These are phyloP conservation scores for Drosophila anomalata DNA, from an alignment of 2,888 invertebrate species.

Conservation along the genomic window DNA sequence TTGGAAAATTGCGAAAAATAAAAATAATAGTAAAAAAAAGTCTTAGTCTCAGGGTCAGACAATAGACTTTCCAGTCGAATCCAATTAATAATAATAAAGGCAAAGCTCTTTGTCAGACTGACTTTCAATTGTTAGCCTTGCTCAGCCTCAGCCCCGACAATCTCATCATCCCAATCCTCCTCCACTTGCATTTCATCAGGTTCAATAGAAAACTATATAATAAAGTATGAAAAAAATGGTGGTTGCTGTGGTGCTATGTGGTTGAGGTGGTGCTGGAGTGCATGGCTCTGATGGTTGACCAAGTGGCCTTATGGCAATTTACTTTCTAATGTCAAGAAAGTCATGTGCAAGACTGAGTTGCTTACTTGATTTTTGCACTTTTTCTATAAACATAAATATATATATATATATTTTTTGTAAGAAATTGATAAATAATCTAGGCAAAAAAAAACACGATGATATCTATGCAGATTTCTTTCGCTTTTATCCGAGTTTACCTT, in stretches of 20 bases:
- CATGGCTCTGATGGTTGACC: conserved; percentile 62
- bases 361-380: conserved; percentile 36
- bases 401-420: conserved; percentile 18
- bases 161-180: conserved; percentile 32
- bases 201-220: conserved; percentile 64
- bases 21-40: conserved; percentile 12
- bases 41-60: conserved; percentile 36
- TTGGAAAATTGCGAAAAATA: conserved; percentile 34
- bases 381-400: conserved; percentile 16
- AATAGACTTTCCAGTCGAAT: conserved; percentile 55
- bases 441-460: conserved; percentile 28
- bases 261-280: conserved; percentile 49
- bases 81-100: conserved; percentile 73
- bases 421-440: conserved; percentile 61
- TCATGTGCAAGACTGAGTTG: conserved; percentile 61
- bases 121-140: conserved; percentile 54
- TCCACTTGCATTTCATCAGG: conserved; percentile 38
- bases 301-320: conserved; percentile 78
- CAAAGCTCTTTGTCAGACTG: conserved; percentile 41
- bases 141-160: conserved; percentile 12
- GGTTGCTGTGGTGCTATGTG: conserved; percentile 34
- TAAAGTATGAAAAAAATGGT: conserved; percentile 57
- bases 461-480: conserved; percentile 56
- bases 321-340: conserved; percentile 78
- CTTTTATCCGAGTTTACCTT: conserved; percentile 16